Evolutionary conservation across 2,113 vertebrate genomes (phyloP).

Genomic region (Ophiodon elongatus): DNA sequence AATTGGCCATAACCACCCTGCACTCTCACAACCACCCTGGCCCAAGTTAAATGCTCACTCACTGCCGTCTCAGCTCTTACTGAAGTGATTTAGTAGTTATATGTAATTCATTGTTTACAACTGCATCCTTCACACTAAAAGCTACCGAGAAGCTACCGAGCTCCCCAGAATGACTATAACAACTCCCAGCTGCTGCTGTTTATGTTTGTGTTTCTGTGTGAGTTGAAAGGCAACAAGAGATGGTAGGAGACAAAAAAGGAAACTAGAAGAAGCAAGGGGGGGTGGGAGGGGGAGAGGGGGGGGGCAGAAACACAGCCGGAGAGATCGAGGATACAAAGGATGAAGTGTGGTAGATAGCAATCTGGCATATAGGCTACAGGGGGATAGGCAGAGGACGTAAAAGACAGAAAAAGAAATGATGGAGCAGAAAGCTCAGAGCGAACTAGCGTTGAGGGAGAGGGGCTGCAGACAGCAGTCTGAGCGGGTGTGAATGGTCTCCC

Average conservation of each 20-base stretch:
- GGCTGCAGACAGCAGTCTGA: conserved; percentile 76
- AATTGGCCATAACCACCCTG: conserved; percentile 30
- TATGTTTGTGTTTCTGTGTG: conserved; percentile 62
- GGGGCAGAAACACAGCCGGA: conserved; percentile 47
- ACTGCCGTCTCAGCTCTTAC: conserved; percentile 37
- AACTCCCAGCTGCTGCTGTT: conserved; percentile 62
- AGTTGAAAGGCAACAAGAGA: conserved; percentile 51
- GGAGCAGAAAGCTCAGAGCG: conserved; percentile 50
- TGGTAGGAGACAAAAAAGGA: conserved; percentile 25
- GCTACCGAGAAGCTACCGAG: conserved; percentile 60
- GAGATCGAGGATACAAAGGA: conserved; percentile 51
- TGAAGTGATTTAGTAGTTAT: conserved; percentile 65
- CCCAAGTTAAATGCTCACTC: conserved; percentile 56
- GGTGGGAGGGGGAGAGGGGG: conserved; percentile 4
- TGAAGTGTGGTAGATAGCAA: conserved; percentile 54
- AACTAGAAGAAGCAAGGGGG: background rate
- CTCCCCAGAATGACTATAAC: conserved; percentile 58
- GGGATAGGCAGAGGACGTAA: conserved; percentile 41
- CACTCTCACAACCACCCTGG: conserved; percentile 27
- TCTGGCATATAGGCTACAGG: conserved; percentile 42
- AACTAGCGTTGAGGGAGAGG: conserved; percentile 64
- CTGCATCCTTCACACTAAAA: conserved; percentile 66
- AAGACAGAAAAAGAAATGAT: conserved; percentile 65
- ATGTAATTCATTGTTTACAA: conserved; percentile 69
- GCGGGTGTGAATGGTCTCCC: conserved; percentile 82